Evolutionary conservation across 2,113 vertebrate genomes (phyloP).

Genomic region (Tychaedon coryphoeus): DNA sequence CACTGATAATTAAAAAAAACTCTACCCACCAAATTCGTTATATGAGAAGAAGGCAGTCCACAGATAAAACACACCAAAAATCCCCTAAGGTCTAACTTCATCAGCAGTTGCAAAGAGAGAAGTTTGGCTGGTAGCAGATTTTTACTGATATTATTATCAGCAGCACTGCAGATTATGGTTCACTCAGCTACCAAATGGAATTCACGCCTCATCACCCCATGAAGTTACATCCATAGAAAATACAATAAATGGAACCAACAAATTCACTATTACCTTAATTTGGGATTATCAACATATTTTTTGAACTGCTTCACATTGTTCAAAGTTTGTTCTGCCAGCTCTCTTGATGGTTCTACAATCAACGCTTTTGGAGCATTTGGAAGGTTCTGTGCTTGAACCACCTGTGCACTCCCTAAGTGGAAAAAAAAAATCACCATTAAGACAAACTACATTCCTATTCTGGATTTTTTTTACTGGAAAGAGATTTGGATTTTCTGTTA

Average conservation of each 20-base stretch:
- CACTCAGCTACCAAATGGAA: not conserved
- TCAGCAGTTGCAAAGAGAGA: not conserved
- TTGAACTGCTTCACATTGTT: slow-evolving; percentile 92
- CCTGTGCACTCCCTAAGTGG: slow-evolving; percentile 83
- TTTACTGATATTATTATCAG: not conserved
- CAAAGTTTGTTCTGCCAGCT: slow-evolving; percentile 93
- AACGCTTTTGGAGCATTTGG: slow-evolving; percentile 90
- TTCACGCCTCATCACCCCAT: accelerated
- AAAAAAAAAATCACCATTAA: not conserved
- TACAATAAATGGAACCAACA: not conserved
- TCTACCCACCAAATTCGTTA: not conserved
- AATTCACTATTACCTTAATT: slow-evolving; percentile 80
- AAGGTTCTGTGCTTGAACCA: slow-evolving; percentile 83
- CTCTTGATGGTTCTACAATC: slow-evolving; percentile 94
- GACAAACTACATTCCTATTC: not conserved
- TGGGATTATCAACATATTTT: slow-evolving; percentile 91
- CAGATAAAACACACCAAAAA: not conserved
- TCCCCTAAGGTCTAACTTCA: not conserved
- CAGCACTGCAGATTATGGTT: not conserved
- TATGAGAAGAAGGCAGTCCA: not conserved
- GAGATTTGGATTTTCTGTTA: not conserved
- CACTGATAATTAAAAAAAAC: not conserved
- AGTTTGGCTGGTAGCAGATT: not conserved
- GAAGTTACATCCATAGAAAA: not conserved
- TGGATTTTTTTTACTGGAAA: not conserved